Evolutionary conservation across 2,113 vertebrate species (phyloP).

Genomic region (Leptodactylus fuscus): DNA sequence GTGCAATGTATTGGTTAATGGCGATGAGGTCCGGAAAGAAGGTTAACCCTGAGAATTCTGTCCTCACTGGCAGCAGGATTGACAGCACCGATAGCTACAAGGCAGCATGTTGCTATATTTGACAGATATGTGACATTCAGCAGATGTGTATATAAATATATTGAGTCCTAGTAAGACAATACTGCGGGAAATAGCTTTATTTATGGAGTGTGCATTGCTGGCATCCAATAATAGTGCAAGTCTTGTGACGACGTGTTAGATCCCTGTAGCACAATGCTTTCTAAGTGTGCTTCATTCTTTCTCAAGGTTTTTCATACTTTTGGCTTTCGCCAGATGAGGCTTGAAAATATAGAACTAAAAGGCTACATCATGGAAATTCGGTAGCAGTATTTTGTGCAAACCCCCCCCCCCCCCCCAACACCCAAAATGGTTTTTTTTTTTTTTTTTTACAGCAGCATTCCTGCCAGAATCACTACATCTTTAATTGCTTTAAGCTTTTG

Average conservation of each 20-base stretch:
- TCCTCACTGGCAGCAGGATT: not conserved
- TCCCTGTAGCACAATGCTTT: constrained; percentile 12
- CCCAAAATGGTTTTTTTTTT: no score
- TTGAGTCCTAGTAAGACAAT: constrained; percentile 32
- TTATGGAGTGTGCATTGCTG: constrained; percentile 8
- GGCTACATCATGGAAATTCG: no score
- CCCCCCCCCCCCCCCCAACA: no score
- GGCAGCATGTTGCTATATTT: constrained; percentile 20
- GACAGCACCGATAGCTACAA: not conserved
- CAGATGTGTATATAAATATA: constrained; percentile 16
- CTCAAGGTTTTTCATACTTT: not conserved
- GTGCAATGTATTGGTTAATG: not conserved
- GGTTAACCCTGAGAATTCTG: not conserved
- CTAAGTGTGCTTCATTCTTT: not conserved
- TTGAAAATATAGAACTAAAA: no score
- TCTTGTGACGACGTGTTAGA: not conserved
- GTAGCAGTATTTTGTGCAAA: no score
- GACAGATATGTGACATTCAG: not conserved
- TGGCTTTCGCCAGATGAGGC: not conserved
- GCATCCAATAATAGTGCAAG: constrained; percentile 18
- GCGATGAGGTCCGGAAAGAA: not conserved
- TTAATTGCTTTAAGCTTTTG: no score
- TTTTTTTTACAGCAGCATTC: no score
- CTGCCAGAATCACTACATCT: no score
- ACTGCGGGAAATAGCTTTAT: constrained; percentile 29